Percentiles rank a stretch among this genome's conserved stretches.
These are phyloP conservation scores for Patagioenas fasciata DNA, from an alignment of 2,113 vertebrate genomes.

Conservation along the genomic window DNA sequence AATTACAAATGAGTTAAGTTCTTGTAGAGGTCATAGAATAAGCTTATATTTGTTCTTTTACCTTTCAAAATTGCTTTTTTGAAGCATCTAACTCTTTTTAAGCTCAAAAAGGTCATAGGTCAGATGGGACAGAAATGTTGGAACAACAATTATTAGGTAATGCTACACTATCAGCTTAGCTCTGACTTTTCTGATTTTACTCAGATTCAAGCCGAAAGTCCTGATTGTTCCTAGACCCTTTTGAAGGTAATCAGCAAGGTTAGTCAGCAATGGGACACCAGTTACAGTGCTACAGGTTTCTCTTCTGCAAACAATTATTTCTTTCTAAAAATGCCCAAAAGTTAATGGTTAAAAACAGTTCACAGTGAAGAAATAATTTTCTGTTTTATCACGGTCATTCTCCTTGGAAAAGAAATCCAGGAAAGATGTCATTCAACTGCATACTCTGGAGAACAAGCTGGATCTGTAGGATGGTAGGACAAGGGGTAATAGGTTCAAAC, in stretches of 20 bases:
- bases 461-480: neutral
- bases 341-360: neutral
- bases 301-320: neutral
- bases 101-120: neutral
- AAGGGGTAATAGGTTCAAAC: too few relatives aligned
- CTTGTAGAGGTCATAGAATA: neutral
- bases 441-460: neutral
- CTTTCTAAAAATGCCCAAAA: neutral
- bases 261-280: neutral
- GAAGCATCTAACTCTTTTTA: neutral
- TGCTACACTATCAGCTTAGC: neutral
- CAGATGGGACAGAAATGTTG: neutral
- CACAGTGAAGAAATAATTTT: neutral
- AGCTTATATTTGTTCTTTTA: neutral
- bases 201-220: neutral
- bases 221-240: neutral
- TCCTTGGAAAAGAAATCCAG: neutral
- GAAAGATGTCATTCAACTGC: neutral
- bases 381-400: accelerated
- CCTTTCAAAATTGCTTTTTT: neutral
- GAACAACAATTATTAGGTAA: neutral
- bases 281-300: neutral
- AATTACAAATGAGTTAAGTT: neutral
- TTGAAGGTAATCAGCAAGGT: neutral
- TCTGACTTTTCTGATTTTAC: neutral